phyloP scores from a whole-genome alignment of 2,888 invertebrate genomes.

The Melanotus villosus region DNA sequence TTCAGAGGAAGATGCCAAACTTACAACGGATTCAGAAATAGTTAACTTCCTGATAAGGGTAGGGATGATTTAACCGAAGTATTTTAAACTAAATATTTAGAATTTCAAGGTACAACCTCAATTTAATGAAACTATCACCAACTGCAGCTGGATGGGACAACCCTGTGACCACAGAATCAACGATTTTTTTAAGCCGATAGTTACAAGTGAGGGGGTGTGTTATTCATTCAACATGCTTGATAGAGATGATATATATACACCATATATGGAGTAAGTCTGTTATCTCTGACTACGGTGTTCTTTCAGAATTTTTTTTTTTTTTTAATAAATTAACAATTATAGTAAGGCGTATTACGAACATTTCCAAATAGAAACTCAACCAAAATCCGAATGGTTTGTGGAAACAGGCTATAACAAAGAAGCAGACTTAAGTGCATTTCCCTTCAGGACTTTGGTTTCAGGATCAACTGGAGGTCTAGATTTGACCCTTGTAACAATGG shows the following conservation, averaged over 20 bases:
- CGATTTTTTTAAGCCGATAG: slow-evolving; percentile 71
- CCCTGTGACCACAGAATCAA: slow-evolving; percentile 69
- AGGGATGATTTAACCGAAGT: not conserved
- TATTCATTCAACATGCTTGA: slow-evolving; percentile 79
- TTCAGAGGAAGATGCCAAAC: not conserved
- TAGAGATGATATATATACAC: not conserved
- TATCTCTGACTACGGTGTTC: no score
- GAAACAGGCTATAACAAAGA: slow-evolving; percentile 74
- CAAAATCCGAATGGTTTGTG: slow-evolving; percentile 71
- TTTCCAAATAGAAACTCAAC: not conserved
- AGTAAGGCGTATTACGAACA: slow-evolving; percentile 11
- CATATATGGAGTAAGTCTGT: no score
- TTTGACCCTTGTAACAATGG: slow-evolving; percentile 71
- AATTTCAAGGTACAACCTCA: slow-evolving; percentile 25
- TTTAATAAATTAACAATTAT: no score
- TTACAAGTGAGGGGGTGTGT: slow-evolving; percentile 81
- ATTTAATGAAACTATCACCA: not conserved
- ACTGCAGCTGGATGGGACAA: slow-evolving; percentile 58
- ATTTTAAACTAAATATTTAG: slow-evolving; percentile 1
- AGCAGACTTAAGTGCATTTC: slow-evolving; percentile 73
- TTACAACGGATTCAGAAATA: not conserved
- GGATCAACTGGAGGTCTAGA: slow-evolving; percentile 62
- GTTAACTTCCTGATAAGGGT: slow-evolving; percentile 2
- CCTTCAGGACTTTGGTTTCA: slow-evolving; percentile 72
- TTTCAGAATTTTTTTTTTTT: no score